phyloP scores from a whole-genome alignment of 1,140 invertebrate genomes.

The Kradibia gibbosae region DNA sequence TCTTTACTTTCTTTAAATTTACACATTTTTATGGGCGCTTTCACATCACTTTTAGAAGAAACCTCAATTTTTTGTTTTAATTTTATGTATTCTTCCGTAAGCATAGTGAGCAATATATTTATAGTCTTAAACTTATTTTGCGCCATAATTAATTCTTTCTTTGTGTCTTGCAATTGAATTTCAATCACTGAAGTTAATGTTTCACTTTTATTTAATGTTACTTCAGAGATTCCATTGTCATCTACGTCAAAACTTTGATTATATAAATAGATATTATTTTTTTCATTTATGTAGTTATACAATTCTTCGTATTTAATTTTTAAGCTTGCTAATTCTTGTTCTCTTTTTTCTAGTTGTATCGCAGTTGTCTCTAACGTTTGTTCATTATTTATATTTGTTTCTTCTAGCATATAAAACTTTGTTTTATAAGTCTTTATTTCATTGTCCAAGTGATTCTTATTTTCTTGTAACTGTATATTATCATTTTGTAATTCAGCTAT shows the following conservation, averaged over 20 bases:
- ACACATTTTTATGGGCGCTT: background rate
- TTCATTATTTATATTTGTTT: slow-evolving; percentile 59
- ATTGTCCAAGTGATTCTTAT: slow-evolving; percentile 59
- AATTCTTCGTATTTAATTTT: slow-evolving; percentile 66
- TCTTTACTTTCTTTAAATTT: background rate
- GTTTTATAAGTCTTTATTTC: slow-evolving; percentile 54
- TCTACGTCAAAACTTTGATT: slow-evolving; percentile 68
- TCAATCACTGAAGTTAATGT: slow-evolving; percentile 68
- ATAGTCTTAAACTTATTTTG: slow-evolving; percentile 44
- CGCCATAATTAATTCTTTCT: slow-evolving; percentile 57
- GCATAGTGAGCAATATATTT: slow-evolving; percentile 22
- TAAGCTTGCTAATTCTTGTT: slow-evolving; percentile 64
- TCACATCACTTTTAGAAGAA: slow-evolving; percentile 22
- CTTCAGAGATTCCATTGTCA: slow-evolving; percentile 49
- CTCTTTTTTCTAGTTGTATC: slow-evolving; percentile 60
- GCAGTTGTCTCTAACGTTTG: slow-evolving; percentile 58
- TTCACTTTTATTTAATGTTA: slow-evolving; percentile 61
- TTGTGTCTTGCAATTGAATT: slow-evolving; percentile 67
- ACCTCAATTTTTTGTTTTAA: slow-evolving; percentile 13
- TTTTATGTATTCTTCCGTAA: slow-evolving; percentile 43
- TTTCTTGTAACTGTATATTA: slow-evolving; percentile 56
- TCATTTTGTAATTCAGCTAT: slow-evolving; percentile 59
- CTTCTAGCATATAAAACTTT: slow-evolving; percentile 53
- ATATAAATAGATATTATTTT: slow-evolving; percentile 51
- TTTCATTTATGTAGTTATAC: slow-evolving; percentile 59